These are phyloP conservation scores for Actinia equina DNA, from an alignment of 64 coral and sea anemone species.

Conservation along the genomic window DNA sequence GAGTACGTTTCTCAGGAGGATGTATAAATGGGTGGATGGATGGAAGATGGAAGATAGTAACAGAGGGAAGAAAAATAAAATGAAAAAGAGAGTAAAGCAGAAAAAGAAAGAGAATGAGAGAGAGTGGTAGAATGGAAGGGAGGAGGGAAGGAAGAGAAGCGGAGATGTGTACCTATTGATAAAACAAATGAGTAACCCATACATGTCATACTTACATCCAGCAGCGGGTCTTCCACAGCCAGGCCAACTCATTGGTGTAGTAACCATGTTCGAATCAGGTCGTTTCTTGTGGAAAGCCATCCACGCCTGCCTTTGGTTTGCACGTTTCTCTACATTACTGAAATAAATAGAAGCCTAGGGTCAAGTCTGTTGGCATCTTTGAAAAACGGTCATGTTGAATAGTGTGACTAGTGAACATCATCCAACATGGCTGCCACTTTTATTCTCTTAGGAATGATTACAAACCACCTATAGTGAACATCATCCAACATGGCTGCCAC, in stretches of 20 bases:
- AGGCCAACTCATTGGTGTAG: conserved; percentile 72
- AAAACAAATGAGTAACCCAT: neutral
- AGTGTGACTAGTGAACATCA: too few species aligned
- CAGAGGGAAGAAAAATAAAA: neutral
- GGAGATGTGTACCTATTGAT: neutral
- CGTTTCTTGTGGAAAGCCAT: conserved; percentile 84
- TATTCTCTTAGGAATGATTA: too few species aligned
- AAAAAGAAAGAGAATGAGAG: neutral
- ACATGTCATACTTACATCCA: conserved; percentile 50
- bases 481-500: too few species aligned
- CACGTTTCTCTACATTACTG: conserved; percentile 13
- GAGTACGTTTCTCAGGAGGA: too few species aligned
- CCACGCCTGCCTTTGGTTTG: conserved; percentile 38
- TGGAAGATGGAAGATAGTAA: too few species aligned
- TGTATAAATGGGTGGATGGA: too few species aligned
- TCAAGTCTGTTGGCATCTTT: too few species aligned
- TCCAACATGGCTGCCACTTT: neutral
- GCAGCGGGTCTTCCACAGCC: conserved; percentile 58
- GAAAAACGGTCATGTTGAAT: too few species aligned
- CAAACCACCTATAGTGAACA: too few species aligned
- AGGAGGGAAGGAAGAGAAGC: neutral
- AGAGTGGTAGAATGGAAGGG: neutral
- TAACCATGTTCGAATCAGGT: conserved; percentile 11
- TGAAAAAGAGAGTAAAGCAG: neutral
- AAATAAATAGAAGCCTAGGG: neutral